Evolutionary conservation across 2,888 invertebrate species (phyloP).

Genomic region (Drosophila maculinotata): DNA sequence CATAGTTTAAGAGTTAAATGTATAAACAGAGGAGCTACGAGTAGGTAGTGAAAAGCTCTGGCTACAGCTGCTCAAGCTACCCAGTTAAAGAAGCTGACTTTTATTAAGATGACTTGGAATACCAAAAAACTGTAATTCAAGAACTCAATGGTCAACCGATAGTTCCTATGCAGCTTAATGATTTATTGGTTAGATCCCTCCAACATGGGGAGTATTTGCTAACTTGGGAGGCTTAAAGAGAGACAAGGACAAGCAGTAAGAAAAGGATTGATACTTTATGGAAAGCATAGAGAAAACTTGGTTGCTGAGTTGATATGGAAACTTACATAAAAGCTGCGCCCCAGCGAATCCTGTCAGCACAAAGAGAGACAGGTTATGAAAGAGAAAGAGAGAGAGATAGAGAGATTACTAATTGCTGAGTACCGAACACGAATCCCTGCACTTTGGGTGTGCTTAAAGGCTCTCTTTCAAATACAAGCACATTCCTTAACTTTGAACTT

Average conservation of each 20-base stretch:
- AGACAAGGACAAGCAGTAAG: too few species aligned
- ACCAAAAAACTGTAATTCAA: background rate
- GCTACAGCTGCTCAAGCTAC: conserved; percentile 7
- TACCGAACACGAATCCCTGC: background rate
- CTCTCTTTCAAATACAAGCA: conserved; percentile 1
- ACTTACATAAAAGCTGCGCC: conserved; percentile 37
- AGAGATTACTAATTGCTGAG: conserved; percentile 28
- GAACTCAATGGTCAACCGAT: too few species aligned
- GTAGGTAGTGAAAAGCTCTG: background rate
- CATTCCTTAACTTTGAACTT: conserved; percentile 35
- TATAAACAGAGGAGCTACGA: conserved; percentile 4
- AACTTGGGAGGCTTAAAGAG: background rate
- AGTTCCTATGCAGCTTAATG: too few species aligned
- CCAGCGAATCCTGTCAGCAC: conserved; percentile 38
- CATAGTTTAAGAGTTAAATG: conserved; percentile 8
- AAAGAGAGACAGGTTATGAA: conserved; percentile 42
- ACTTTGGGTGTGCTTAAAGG: conserved; percentile 6
- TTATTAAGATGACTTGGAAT: too few species aligned
- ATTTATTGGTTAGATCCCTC: too few species aligned
- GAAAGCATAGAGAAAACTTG: background rate
- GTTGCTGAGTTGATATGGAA: conserved; percentile 3
- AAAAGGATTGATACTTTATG: too few species aligned
- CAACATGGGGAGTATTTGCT: too few species aligned
- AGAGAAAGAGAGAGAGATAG: conserved; percentile 24
- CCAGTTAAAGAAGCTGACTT: background rate